phyloP scores from a whole-genome alignment of 2,888 invertebrate genomes.

The Nasonovia ribisnigri region DNA sequence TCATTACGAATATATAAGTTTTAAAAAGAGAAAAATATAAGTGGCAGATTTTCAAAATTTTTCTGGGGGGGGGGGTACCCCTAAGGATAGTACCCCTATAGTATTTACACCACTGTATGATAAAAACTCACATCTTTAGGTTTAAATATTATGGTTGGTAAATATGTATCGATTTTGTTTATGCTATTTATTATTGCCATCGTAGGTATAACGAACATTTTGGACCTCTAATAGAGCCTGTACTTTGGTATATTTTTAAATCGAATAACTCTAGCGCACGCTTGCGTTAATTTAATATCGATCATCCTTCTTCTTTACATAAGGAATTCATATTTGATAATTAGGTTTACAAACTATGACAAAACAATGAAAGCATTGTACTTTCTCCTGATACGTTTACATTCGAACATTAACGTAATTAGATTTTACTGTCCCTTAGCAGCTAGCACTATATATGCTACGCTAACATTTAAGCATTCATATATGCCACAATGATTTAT shows the following conservation, averaged over 20 bases:
- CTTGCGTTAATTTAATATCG: background rate
- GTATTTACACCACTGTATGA: too few species aligned
- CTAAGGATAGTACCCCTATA: too few species aligned
- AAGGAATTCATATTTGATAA: conserved; percentile 13
- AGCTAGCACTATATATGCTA: background rate
- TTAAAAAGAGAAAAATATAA: too few species aligned
- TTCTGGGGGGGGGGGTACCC: too few species aligned
- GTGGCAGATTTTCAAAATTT: too few species aligned
- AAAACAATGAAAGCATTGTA: background rate
- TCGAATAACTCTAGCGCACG: background rate
- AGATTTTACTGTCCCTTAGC: background rate
- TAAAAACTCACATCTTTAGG: too few species aligned
- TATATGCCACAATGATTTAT: background rate
- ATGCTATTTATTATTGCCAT: background rate
- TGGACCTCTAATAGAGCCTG: background rate
- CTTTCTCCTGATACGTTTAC: background rate
- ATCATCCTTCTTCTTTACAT: background rate
- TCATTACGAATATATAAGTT: too few species aligned
- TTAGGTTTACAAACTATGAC: background rate
- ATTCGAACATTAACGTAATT: conserved; percentile 25
- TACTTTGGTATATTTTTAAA: background rate
- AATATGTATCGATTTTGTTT: background rate
- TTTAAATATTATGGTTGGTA: background rate
- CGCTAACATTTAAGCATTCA: background rate
- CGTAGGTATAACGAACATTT: background rate